Conservation (phyloP, 2,888 invertebrate species). For the Mythimna lalbum region DNA sequence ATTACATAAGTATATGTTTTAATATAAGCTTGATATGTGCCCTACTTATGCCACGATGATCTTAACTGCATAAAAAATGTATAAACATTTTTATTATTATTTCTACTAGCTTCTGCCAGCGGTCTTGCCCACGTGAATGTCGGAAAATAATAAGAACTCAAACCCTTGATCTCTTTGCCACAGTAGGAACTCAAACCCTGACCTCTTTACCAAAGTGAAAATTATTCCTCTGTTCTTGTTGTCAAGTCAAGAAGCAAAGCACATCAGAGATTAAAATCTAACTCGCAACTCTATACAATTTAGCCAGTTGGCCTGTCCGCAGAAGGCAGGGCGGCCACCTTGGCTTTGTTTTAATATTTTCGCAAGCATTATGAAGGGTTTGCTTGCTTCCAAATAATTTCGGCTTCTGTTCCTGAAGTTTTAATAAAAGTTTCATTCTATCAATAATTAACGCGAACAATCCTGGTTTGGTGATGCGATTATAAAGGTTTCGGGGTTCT, state of each 20-base stretch:
- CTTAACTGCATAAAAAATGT: too few species aligned
- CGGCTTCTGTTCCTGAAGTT: conserved; percentile 90
- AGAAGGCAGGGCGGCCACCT: conserved; percentile 87
- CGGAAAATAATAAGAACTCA: too few species aligned
- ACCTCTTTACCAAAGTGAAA: too few species aligned
- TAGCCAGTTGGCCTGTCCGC: conserved; percentile 80
- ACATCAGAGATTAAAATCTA: background rate
- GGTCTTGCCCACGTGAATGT: too few species aligned
- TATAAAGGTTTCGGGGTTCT: conserved; percentile 85
- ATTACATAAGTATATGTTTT: too few species aligned
- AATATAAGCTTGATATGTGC: too few species aligned
- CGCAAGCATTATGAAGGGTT: conserved; percentile 90
- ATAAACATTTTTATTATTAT: too few species aligned
- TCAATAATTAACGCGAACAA: conserved; percentile 90
- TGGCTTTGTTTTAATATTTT: conserved; percentile 91
- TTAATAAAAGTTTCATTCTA: conserved; percentile 91
- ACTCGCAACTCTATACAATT: conserved; percentile 74
- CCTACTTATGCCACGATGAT: too few species aligned
- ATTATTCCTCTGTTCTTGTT: too few species aligned
- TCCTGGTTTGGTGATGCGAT: conserved; percentile 87
- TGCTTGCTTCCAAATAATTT: conserved; percentile 90
- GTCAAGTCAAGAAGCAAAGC: background rate
- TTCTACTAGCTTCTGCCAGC: too few species aligned
- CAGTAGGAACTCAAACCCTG: too few species aligned
- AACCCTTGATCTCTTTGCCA: too few species aligned